Conservation (phyloP, 2,797 vertebrate genomes). For the Enteromius fasciolatus region DNA sequence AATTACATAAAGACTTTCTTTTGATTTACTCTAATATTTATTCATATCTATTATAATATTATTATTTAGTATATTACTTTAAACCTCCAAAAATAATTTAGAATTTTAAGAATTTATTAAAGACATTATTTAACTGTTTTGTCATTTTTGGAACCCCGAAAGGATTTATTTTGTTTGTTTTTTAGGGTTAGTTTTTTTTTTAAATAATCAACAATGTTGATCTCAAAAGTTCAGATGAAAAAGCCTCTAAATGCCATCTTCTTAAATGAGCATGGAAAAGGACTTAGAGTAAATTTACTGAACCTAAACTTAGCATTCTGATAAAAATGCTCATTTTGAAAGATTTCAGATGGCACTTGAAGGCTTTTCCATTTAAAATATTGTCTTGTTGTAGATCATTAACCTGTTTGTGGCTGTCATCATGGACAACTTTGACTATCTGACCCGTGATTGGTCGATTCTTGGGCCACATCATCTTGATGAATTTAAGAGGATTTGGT, state of each 20-base stretch:
- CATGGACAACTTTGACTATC: conserved; percentile 99
- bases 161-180: background rate
- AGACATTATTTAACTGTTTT: background rate
- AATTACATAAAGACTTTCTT: background rate
- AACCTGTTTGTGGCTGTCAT: conserved; percentile 99
- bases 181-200: background rate
- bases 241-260: background rate
- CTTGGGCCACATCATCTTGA: conserved; percentile 97
- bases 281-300: background rate
- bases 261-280: background rate
- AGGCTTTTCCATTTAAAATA: background rate
- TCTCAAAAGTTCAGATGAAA: background rate
- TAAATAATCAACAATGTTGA: background rate
- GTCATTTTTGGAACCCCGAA: background rate
- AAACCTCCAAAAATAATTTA: background rate
- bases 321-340: background rate
- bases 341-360: background rate
- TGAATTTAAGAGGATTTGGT: conserved; percentile 99
- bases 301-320: background rate
- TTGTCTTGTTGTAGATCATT: conserved; percentile 85
- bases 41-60: background rate
- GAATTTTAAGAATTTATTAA: background rate
- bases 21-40: background rate
- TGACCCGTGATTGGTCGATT: conserved; percentile 99
- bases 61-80: background rate